Evolutionary conservation across 2,797 vertebrate genomes (phyloP), one percentile per base, ranked within the genome.

Genomic region (Masticophis lateralis): DNA sequence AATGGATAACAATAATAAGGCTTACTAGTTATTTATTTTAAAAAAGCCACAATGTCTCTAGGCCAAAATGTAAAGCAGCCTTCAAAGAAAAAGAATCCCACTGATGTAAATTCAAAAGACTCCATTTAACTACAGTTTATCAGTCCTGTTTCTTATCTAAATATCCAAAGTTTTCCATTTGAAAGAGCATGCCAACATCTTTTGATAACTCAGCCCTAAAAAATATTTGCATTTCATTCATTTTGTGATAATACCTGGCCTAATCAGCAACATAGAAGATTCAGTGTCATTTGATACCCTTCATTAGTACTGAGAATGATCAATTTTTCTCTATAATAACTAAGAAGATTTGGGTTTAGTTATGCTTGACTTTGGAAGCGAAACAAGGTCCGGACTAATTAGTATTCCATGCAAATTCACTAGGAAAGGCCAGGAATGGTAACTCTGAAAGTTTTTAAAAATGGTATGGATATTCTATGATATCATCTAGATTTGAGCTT

Each of bases 321-420:
- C 96, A 95, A 95, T 95, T 95, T 51, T 96, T 97, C 97, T 96
- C 96, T 97, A 94, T 94, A 88, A 93, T 95, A 95, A 93, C 94
- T 95, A 94, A 95, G 92, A 94, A 95, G 94, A 94, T 92, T 96
- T 13, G 43, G 37, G 92, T 89, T n/a, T 95, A 92, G 32, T 57
- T 94, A 94, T 47, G 37, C 43, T 47, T 83, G 43, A 47, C 43
- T 83, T 47, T 83, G 43, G 37, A 83, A 47, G 43, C 79, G 13
- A 25, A 47, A 12, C 10, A 83, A 4, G 10, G 22, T 83, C 20
- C 1, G 1, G 10, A 4, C 37, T 83, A 83, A 79, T 43, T 83
- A 11, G 20, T 5, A 83, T 47, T 47, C 9, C 79, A 83, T 47
- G 43, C 20, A 83, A 47, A 47, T 83, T 83, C 79, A 83, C 4